These are phyloP conservation scores for Lordiphosa fenestrarum DNA, from an alignment of 2,888 invertebrate genomes.

Conservation along the genomic window DNA sequence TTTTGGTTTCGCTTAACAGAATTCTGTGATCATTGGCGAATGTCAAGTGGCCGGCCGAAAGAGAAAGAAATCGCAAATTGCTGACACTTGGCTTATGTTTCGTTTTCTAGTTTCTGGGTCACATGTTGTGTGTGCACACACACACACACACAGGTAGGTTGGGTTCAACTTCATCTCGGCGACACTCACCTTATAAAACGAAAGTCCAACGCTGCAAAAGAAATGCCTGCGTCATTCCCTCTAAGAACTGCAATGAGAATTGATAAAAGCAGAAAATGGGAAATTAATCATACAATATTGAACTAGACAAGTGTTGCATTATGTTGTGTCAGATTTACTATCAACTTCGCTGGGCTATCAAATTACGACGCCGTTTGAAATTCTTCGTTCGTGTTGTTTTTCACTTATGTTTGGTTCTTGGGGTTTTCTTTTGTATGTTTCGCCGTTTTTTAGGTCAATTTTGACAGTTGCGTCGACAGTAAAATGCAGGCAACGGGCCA, in stretches of 20 bases:
- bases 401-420: constrained; percentile 11
- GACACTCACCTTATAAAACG: constrained; percentile 79
- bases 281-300: not conserved
- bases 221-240: constrained; percentile 81
- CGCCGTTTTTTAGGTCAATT: constrained; percentile 56
- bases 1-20: constrained; percentile 2
- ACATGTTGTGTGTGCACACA: constrained; percentile 21
- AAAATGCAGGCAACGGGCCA: constrained; percentile 38
- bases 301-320: constrained; percentile 2
- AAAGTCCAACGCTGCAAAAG: constrained; percentile 81
- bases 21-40: constrained; percentile 10
- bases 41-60: constrained; percentile 27
- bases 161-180: not conserved
- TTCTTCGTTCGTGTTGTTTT: constrained; percentile 28
- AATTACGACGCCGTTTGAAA: constrained; percentile 32
- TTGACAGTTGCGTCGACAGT: constrained; percentile 66
- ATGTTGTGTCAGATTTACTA: not conserved
- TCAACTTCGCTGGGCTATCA: constrained; percentile 46
- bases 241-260: constrained; percentile 75
- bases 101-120: constrained; percentile 60
- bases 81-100: constrained; percentile 49
- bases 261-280: not conserved
- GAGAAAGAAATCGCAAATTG: constrained; percentile 48
- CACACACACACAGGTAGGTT: constrained; percentile 6
- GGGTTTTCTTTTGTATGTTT: not conserved